Conservation (phyloP, 2,888 invertebrate species). For the Volucella inflata region DNA sequence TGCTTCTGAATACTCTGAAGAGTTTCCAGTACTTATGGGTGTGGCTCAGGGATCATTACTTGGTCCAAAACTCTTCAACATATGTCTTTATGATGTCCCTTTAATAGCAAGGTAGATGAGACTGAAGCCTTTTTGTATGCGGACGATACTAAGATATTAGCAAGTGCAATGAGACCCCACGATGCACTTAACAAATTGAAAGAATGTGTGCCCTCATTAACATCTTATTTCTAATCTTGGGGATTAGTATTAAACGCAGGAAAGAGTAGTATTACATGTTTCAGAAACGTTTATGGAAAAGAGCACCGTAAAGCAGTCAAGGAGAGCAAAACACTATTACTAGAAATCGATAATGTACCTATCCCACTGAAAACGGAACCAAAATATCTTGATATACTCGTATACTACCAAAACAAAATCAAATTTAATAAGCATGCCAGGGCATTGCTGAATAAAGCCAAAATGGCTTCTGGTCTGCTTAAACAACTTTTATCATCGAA, state of each 20-base stretch:
- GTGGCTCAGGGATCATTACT: slow-evolving; percentile 19
- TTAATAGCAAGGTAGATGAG: not conserved
- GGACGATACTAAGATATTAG: too few species aligned
- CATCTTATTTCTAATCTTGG: too few species aligned
- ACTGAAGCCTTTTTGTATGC: too few species aligned
- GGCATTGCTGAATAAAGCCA: not conserved
- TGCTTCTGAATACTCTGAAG: too few species aligned
- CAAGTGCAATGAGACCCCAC: too few species aligned
- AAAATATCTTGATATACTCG: slow-evolving; percentile 1
- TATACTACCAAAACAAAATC: not conserved
- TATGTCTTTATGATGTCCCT: slow-evolving; percentile 7
- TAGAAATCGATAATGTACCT: not conserved
- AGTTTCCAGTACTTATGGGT: slow-evolving; percentile 1
- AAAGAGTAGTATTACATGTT: too few species aligned
- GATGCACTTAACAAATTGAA: too few species aligned
- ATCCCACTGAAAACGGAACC: slow-evolving; percentile 9
- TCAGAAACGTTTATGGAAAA: too few species aligned
- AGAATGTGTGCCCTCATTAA: too few species aligned
- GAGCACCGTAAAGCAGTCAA: too few species aligned
- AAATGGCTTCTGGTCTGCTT: not conserved
- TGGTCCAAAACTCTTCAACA: slow-evolving; percentile 13
- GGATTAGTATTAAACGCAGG: too few species aligned
- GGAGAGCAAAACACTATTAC: not conserved
- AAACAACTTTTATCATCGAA: too few species aligned
- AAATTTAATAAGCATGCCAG: slow-evolving; percentile 9